Percentiles rank a stretch among this genome's conserved stretches.
Evolutionary conservation across 2,797 vertebrate genomes (phyloP).

Genomic region (Smutsia temminckii): DNA sequence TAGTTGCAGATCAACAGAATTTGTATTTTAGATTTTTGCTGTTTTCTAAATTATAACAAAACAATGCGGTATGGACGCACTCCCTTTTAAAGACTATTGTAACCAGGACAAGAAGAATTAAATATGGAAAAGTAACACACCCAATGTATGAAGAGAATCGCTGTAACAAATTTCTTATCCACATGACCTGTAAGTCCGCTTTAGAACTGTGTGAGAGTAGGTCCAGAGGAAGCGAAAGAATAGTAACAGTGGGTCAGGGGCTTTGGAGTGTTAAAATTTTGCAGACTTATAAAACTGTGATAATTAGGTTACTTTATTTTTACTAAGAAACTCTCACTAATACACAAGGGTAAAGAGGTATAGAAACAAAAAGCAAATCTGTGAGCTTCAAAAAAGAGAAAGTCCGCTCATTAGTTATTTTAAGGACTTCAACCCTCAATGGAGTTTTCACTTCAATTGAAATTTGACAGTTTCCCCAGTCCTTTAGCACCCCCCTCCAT

Average conservation of each 20-base stretch:
- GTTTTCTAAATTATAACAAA: not conserved
- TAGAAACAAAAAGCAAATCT: not conserved
- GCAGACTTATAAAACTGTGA: not conserved
- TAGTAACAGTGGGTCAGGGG: not conserved
- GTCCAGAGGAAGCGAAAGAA: not conserved
- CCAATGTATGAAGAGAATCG: not conserved
- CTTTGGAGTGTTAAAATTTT: not conserved
- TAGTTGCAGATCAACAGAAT: not conserved
- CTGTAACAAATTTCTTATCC: not conserved
- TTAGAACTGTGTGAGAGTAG: not conserved
- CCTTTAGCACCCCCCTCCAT: rapidly evolving
- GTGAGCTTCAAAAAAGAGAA: not conserved
- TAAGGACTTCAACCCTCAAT: not conserved
- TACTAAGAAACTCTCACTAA: not conserved
- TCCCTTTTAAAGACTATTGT: not conserved
- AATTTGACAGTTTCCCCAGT: not conserved
- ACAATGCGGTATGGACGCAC: not conserved
- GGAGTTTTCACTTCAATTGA: not conserved
- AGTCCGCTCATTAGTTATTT: not conserved
- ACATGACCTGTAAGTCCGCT: not conserved
- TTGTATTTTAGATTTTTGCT: constrained; percentile 11
- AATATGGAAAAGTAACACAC: not conserved
- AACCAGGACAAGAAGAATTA: constrained; percentile 17
- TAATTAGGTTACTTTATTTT: not conserved
- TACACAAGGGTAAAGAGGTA: not conserved